Evolutionary conservation across 1,140 invertebrate species (phyloP).

Genomic region (Oncopeltus fasciatus): DNA sequence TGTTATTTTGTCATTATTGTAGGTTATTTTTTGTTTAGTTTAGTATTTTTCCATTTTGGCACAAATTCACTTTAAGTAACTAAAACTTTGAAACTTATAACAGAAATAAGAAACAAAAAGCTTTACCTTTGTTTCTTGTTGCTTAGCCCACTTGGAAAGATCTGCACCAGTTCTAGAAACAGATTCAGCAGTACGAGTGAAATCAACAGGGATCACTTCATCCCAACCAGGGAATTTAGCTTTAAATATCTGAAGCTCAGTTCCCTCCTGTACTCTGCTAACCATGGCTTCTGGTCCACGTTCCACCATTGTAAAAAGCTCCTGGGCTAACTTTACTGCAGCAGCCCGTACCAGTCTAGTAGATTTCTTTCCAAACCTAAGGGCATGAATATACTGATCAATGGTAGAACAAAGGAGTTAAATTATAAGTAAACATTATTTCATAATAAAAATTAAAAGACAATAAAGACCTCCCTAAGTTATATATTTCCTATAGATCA

Average conservation of each 20-base stretch:
- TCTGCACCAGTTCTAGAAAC: slow-evolving; percentile 92
- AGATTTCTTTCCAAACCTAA: slow-evolving; percentile 94
- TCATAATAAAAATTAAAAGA: too few species aligned
- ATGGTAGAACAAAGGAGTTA: too few species aligned
- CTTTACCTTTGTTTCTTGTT: slow-evolving; percentile 74
- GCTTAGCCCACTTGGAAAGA: slow-evolving; percentile 79
- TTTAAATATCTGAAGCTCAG: slow-evolving; percentile 75
- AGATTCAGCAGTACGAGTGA: slow-evolving; percentile 93
- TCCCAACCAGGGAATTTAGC: slow-evolving; percentile 97
- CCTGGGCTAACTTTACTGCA: slow-evolving; percentile 87
- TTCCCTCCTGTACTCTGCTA: slow-evolving; percentile 75
- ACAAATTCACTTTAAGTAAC: too few species aligned
- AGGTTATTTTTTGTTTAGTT: too few species aligned
- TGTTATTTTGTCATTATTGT: too few species aligned
- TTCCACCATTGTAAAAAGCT: slow-evolving; percentile 83
- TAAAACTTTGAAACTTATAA: neutral
- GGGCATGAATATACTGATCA: too few species aligned
- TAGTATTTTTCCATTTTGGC: too few species aligned
- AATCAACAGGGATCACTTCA: slow-evolving; percentile 94
- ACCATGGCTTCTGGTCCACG: slow-evolving; percentile 78
- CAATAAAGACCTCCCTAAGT: too few species aligned
- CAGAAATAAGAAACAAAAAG: neutral
- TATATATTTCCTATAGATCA: too few species aligned
- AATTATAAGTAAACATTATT: too few species aligned
- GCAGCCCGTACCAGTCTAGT: slow-evolving; percentile 89